These are phyloP conservation scores for Lissocephala sabroskyi DNA, from an alignment of 2,888 invertebrate species.

Conservation along the genomic window DNA sequence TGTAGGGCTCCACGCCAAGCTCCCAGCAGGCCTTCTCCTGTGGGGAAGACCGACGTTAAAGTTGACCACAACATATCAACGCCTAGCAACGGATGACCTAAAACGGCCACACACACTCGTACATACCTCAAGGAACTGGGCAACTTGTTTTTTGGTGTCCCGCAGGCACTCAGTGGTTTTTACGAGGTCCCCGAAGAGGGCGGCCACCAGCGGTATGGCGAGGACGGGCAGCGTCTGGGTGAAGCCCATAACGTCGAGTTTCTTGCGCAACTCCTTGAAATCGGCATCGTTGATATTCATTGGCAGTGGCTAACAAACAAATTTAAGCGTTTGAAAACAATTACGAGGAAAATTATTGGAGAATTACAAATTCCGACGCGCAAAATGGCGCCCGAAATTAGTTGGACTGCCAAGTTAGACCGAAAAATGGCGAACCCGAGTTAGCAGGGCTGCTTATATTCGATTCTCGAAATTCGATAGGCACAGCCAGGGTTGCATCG, in stretches of 20 bases:
- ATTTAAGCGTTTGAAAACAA: too few species aligned
- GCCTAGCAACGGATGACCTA: conserved; percentile 19
- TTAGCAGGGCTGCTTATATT: too few species aligned
- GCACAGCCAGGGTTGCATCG: too few species aligned
- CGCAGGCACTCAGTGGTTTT: conserved; percentile 91
- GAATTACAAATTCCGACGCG: too few species aligned
- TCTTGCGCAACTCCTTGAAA: conserved; percentile 74
- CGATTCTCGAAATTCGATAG: too few species aligned
- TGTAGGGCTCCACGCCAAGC: conserved; percentile 83
- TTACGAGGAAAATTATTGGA: too few species aligned
- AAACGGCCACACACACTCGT: conserved; percentile 25
- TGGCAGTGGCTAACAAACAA: neutral
- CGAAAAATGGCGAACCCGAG: too few species aligned
- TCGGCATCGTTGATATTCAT: conserved; percentile 55
- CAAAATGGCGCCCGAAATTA: too few species aligned
- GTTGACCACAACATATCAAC: conserved; percentile 3
- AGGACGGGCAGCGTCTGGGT: conserved; percentile 83
- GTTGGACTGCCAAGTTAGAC: too few species aligned
- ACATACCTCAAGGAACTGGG: conserved; percentile 78
- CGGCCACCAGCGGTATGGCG: conserved; percentile 85
- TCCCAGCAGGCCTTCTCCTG: conserved; percentile 81
- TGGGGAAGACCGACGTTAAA: conserved; percentile 35
- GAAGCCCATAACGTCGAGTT: conserved; percentile 89
- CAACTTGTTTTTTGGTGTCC: conserved; percentile 85
- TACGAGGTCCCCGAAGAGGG: conserved; percentile 85